A percentile compares a stretch with the other conserved stretches of the same genome.
These are phyloP conservation scores for Dryobota labecula DNA, from an alignment of 2,888 invertebrate species.

Conservation along the genomic window DNA sequence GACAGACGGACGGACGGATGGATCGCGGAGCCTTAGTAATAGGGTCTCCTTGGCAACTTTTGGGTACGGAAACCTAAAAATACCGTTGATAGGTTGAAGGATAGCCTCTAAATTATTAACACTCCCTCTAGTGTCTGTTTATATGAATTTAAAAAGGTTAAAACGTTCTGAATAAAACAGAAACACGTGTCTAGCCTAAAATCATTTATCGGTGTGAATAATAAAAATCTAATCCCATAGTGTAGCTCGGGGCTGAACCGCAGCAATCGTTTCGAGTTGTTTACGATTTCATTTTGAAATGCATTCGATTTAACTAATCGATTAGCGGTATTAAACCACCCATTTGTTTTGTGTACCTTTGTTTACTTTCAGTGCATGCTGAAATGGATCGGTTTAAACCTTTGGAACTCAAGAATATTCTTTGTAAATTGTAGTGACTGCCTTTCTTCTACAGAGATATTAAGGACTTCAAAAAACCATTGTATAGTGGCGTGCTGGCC, in stretches of 20 bases:
- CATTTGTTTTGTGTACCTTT: conserved; percentile 25
- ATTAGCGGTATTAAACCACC: conserved; percentile 20
- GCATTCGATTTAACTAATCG: conserved; percentile 42
- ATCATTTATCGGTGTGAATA: conserved; percentile 53
- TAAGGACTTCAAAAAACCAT: too few relatives aligned
- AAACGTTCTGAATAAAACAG: conserved; percentile 43
- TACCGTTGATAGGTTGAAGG: conserved; percentile 18
- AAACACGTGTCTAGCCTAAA: conserved; percentile 35
- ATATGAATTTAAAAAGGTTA: conserved; percentile 41
- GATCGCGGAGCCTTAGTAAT: too few relatives aligned
- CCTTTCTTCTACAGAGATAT: too few relatives aligned
- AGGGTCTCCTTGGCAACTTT: too few relatives aligned
- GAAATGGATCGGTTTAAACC: background rate
- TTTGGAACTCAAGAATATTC: too few relatives aligned
- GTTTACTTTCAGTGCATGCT: conserved; percentile 14
- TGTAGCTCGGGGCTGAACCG: conserved; percentile 14
- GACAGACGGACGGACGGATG: too few relatives aligned
- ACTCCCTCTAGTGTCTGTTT: conserved; percentile 18
- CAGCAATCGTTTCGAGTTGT: conserved; percentile 26
- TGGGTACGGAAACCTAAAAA: too few relatives aligned
- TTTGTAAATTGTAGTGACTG: background rate
- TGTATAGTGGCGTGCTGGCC: too few relatives aligned
- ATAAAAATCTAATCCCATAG: conserved; percentile 55
- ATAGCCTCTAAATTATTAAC: conserved; percentile 37
- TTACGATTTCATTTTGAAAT: conserved; percentile 49